phyloP scores from a whole-genome alignment of 2,797 vertebrate species.

The Galago senegalensis region DNA sequence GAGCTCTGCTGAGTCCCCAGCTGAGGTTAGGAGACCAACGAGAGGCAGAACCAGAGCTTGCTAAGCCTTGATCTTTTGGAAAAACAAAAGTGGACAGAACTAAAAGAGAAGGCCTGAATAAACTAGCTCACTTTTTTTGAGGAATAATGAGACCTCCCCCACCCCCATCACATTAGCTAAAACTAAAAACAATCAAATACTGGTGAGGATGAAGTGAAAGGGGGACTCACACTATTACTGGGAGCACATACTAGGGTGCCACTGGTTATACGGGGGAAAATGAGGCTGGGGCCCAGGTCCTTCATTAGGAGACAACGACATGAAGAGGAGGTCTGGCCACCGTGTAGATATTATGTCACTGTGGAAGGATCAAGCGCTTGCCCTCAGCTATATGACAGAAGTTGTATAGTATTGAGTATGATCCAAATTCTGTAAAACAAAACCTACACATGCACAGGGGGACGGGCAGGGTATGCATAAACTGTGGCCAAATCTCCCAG shows the following conservation, averaged over 20 bases:
- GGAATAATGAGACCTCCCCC: neutral
- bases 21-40: neutral
- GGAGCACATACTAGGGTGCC: neutral
- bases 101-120: conserved; percentile 11
- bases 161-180: neutral
- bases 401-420: neutral
- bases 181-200: neutral
- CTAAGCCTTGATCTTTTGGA: conserved; percentile 29
- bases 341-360: accelerated
- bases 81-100: conserved; percentile 25
- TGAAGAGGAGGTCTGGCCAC: neutral
- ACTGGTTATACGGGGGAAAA: accelerated
- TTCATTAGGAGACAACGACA: neutral
- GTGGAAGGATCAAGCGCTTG: neutral
- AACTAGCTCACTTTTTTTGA: neutral
- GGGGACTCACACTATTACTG: too few species aligned
- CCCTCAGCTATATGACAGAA: neutral
- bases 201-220: neutral
- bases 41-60: neutral
- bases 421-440: neutral
- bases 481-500: neutral
- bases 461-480: neutral
- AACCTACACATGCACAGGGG: neutral
- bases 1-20: neutral
- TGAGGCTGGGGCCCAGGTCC: neutral